A percentile compares a stretch with the other conserved stretches of the same genome.
Evolutionary conservation across 2,888 invertebrate species (phyloP).

Genomic region (Rhagophthalmus giganteus): DNA sequence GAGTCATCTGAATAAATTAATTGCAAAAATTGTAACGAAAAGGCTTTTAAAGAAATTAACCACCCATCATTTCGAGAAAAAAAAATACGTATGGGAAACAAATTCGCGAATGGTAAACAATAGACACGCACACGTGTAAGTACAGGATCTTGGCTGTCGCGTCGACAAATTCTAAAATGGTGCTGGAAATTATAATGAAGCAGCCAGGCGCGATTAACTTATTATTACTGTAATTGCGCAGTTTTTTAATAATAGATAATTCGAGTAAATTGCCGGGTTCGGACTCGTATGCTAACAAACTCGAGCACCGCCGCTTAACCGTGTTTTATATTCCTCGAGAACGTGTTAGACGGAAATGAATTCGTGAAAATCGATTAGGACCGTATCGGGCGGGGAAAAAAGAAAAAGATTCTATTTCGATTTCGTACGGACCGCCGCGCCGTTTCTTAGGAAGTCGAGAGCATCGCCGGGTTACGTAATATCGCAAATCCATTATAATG

Average conservation of each 20-base stretch:
- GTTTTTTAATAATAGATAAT: slow-evolving; percentile 12
- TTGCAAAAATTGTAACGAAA: neutral
- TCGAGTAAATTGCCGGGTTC: slow-evolving; percentile 3
- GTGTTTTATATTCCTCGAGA: too few relatives aligned
- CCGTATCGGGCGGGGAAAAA: too few relatives aligned
- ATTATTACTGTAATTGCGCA: slow-evolving; percentile 6
- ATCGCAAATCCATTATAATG: slow-evolving; percentile 28
- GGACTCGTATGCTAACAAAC: neutral
- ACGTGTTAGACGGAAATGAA: neutral
- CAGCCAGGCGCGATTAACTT: slow-evolving; percentile 1
- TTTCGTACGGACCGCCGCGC: neutral
- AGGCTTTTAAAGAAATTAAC: neutral
- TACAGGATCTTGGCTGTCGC: slow-evolving; percentile 2
- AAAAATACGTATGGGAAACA: too few relatives aligned
- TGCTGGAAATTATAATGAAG: slow-evolving; percentile 9
- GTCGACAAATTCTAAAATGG: slow-evolving; percentile 1
- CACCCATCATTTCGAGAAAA: neutral
- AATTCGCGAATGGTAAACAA: too few relatives aligned
- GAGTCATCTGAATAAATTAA: neutral
- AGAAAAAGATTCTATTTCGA: neutral
- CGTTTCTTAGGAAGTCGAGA: neutral
- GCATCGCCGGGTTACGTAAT: slow-evolving; percentile 19
- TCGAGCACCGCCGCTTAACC: too few relatives aligned
- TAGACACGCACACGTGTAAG: slow-evolving; percentile 2
- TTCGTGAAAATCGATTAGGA: too few relatives aligned